Evolutionary conservation across 2,113 vertebrate genomes (phyloP).

Genomic region (Tragelaphus buxtoni): DNA sequence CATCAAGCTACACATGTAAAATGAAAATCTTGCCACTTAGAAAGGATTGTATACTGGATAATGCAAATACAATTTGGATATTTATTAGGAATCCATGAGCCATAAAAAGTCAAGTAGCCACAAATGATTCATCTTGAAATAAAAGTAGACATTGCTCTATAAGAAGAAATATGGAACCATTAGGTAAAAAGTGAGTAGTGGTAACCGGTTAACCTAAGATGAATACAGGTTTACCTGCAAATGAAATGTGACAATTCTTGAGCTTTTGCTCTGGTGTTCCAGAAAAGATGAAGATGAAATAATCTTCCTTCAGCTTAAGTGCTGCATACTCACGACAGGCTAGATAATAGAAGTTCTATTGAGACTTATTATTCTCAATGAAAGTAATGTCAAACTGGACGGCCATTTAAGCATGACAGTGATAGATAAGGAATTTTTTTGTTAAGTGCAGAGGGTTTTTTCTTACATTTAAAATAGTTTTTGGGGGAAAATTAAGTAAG

Average conservation of each 20-base stretch:
- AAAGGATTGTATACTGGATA: slow-evolving; percentile 42
- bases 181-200: slow-evolving; percentile 50
- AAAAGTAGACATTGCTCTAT: slow-evolving; percentile 47
- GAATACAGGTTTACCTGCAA: slow-evolving; percentile 58
- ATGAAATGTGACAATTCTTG: slow-evolving; percentile 33
- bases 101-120: slow-evolving; percentile 67
- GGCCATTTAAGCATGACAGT: slow-evolving; percentile 21
- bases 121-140: slow-evolving; percentile 67
- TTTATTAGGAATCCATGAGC: slow-evolving; percentile 67
- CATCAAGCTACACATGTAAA: neutral
- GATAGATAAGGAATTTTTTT: neutral
- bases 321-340: neutral
- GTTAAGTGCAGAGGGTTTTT: neutral
- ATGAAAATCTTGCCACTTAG: slow-evolving; percentile 24
- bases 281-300: slow-evolving; percentile 47
- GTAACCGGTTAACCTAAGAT: slow-evolving; percentile 58
- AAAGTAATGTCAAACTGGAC: neutral
- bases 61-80: slow-evolving; percentile 17
- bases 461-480: neutral
- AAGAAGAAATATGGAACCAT: slow-evolving; percentile 58
- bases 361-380: slow-evolving; percentile 35
- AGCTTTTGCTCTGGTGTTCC: slow-evolving; percentile 48
- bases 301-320: slow-evolving; percentile 39
- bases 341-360: neutral
- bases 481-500: neutral